Base-by-base conservation (phyloP, 2,113 vertebrate species). In the western clawed frog (Xenopus tropicalis) region DNA sequence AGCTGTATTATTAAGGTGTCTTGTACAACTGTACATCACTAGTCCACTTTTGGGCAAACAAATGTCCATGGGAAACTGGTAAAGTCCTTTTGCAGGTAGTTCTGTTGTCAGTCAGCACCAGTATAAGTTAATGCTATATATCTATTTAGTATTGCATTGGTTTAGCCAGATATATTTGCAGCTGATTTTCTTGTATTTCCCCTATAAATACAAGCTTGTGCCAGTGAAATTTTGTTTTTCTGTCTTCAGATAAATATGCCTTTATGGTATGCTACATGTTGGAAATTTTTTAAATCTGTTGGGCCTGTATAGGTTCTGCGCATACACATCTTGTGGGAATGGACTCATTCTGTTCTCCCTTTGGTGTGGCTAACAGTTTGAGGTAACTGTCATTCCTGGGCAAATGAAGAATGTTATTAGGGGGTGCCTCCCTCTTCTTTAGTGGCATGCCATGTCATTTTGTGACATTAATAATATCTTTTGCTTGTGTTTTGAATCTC, bases 231-330 rank as follows among this genome's bases (percentile, higher is more conserved):
- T n/a, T 54, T n/a, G 19, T 54, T 14, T 54, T 54, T 7, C 6
- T n/a, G 46, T 54, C 14, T 54, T 37, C 29, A 37, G 6, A 37
- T 37, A 37, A 4, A 7, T 4, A 2, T 20, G 16, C 8, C 5
- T 58, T 3, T 23, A 13, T 23, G 20, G 11, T 59, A 24, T 59
- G 57, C 57, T 14, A 23, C 57, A 59, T 59, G 22, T 59, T 59
- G 57, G 20, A 20, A 1, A 22, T 59, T 23, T 48, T 59, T 59
- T 23, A 59, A 59, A 7, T 24, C 20, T 59, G 57, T 59, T 23
- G 57, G 57, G 57, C 57, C 22, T 59, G 20, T 59, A 17, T 59
- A 59, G 57, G 57, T 59, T 22, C 57, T 59, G 11, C 57, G 17
- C 54, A 10, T 17, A 11, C 20, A 59, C 57, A 22, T 23, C 57